Evolutionary conservation across 2,888 invertebrate genomes (phyloP), one percentile per base, ranked within the genome.

Genomic region (Poecilus cupreus): DNA sequence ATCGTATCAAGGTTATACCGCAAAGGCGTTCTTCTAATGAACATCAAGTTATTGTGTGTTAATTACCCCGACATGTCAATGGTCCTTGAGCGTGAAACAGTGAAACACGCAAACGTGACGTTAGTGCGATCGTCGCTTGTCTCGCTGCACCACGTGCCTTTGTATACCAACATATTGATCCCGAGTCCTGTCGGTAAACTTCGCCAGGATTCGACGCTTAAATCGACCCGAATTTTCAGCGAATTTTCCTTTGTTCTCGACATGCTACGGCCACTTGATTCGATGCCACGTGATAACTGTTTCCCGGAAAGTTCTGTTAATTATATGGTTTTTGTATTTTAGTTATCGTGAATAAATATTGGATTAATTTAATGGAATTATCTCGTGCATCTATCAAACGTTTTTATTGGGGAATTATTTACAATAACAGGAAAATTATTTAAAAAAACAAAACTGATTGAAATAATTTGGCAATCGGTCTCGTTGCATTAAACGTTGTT

Each of bases 161-260:
- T 85, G 85, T 85, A 84, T 86, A 84, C 85, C 85, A 86, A 86
- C 86, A 86, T 85, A 86, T 86, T 86, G 86, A 89, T 88, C 84
- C 64, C n/a, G 43, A 32, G 24, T 72, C 37, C 57, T 43, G 70
- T 80, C 80, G 80, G 51, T 0, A 11, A 54, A 18, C 26, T 51
- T 80, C 80, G 80, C 2, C 64, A 54, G 24, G 8, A 13, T 54
- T 72, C 72, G 72, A 32, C 20, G 11, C 13, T 72, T 37, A 80
- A 80, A 80, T 80, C 80, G 80, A 80, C 43, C 70, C 11, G 57
- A 80, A 80, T 80, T 72, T 79, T 51, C 49, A 46, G 13, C 68
- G 37, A 79, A 13, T 37, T 51, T 54, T 72, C 57, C 80, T 80
- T 80, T 80, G 80, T 80, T 80, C 80, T 51, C 57, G 3, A 5